These are phyloP conservation scores for silkworm (Bombyx mori) DNA, from an alignment of 1,140 invertebrate genomes.

Conservation along the genomic window ASM3026992v2 NC_085111.1:17706001-17706500, in stretches of 20 bases:
- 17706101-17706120: background rate
- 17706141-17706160: background rate
- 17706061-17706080: conserved; percentile 25
- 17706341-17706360: conserved; percentile 54
- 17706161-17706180: background rate
- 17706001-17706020: conserved; percentile 38
- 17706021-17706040: conserved; percentile 59
- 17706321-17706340: conserved; percentile 61
- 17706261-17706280: conserved; percentile 67
- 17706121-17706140: background rate
- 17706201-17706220: conserved; percentile 63
- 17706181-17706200: conserved; percentile 72
- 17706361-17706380: conserved; percentile 56
- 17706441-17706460: conserved; percentile 54
- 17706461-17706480: conserved; percentile 40
- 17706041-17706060: conserved; percentile 56
- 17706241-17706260: conserved; percentile 75
- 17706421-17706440: conserved; percentile 30
- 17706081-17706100: background rate
- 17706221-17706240: conserved; percentile 75
- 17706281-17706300: conserved; percentile 43
- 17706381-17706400: conserved; percentile 24
- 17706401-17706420: conserved; percentile 24
- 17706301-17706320: conserved; percentile 41
- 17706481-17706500: conserved; percentile 15